Evolutionary conservation across 2,888 invertebrate species (phyloP), one percentile per base, ranked within the genome.

Genomic region (Holacanthella duospinosa): DNA sequence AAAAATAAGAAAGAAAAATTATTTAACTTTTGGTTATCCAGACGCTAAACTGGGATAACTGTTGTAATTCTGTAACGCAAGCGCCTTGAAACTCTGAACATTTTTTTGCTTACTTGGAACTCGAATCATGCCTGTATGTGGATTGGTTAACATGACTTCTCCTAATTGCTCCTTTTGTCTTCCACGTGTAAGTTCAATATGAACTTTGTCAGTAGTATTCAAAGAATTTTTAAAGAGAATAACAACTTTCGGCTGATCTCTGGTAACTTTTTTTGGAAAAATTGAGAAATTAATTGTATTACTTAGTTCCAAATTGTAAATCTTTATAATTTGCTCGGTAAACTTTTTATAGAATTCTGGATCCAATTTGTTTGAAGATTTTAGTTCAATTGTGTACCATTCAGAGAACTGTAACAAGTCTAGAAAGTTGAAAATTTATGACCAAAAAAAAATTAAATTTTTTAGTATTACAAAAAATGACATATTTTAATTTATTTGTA

Each of bases 301-400:
- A 54, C 62, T 68, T 29, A 68, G 63, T 27, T 71, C 72, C 53
- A 70, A 60, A 43, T 71, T 70, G 48, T 69, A 71, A 66, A 73
- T 73, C 28, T 67, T 67, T 2, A 68, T 61, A 57, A 73, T 67
- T 66, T 73, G 71, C 26, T 73, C 71, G 2, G 69, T 68, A 59
- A 73, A 71, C 48, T 63, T 68, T 65, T 67, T 68, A 61, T 68
- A 67, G 56, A 73, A 73, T 53, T 71, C 71, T 12, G 64, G 63
- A 62, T 73, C 71, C 43, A 66, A 59, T 66, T 68, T 69, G 6
- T 55, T 53, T 1, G 62, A 43, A 26, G 71, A 70, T 21, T 66
- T 65, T 54, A 73, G 63, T 62, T 73, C 72, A 36, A 73, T 65
- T 28, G 67, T 58, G 62, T 66, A 68, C 72, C 72, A 73, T 66